Percentiles rank a stretch among this genome's conserved stretches.
Evolutionary conservation across 2,797 vertebrate genomes (phyloP).

Genomic region (Scyliorhinus canicula): DNA sequence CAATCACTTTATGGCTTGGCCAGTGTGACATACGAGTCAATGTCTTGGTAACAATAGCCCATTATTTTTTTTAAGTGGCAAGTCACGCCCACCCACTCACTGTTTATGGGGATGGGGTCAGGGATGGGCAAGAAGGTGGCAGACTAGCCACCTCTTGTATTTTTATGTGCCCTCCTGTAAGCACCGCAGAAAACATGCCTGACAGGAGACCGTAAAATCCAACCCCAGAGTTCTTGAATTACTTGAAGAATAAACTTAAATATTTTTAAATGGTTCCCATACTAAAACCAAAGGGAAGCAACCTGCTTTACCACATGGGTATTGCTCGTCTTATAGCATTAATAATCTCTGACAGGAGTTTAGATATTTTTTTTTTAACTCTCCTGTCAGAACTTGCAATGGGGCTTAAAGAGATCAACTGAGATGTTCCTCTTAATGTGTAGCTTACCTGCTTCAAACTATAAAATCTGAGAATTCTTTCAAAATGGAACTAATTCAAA

Average conservation of each 20-base stretch:
- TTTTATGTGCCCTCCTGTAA: too few relatives aligned
- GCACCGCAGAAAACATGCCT: too few relatives aligned
- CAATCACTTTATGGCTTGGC: too few relatives aligned
- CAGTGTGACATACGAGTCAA: too few relatives aligned
- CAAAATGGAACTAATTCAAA: conserved; percentile 19
- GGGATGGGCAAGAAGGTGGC: too few relatives aligned
- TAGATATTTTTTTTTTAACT: conserved; percentile 12
- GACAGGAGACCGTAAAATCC: neutral
- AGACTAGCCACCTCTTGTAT: too few relatives aligned
- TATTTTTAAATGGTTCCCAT: neutral
- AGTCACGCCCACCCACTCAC: too few relatives aligned
- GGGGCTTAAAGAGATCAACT: neutral
- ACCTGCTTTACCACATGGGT: neutral
- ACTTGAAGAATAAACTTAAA: neutral
- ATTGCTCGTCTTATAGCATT: neutral
- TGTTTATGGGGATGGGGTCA: too few relatives aligned
- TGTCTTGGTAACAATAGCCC: too few relatives aligned
- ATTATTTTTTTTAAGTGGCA: too few relatives aligned
- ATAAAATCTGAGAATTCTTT: neutral
- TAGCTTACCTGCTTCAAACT: neutral
- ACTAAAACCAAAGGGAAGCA: neutral
- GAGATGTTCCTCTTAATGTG: neutral
- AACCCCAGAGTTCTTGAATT: neutral
- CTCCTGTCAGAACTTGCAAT: neutral
- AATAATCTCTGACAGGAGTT: conserved; percentile 19